Evolutionary conservation across 2,888 invertebrate species (phyloP), one percentile per base, ranked within the genome.

Genomic region (Aspidiotus rigidus): DNA sequence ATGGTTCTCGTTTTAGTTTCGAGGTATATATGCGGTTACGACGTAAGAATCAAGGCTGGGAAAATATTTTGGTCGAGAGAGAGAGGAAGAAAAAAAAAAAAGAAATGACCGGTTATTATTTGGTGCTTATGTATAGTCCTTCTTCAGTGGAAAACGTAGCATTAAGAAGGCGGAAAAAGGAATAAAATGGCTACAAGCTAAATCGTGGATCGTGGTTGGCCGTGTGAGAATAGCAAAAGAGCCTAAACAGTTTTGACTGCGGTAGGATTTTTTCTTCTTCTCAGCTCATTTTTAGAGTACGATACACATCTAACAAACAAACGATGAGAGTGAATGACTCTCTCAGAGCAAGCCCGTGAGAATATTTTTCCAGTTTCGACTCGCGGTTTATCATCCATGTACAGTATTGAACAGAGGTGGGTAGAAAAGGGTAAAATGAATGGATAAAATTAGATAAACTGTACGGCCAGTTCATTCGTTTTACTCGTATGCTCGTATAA

Each of bases 121-220:
- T 17, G 59, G 59, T 59, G 59, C 39, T 10, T 39, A 28, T 16
- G 56, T 41, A 59, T 28, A 53, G 60, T 59, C 49, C 66, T 66
- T 49, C 66, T 66, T 66, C 66, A 66, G 66, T 17, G 66, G 66
- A 66, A 66, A 66, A 66, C 66, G 10, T 66, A 66, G 56, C 66
- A 66, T 66, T 66, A 66, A 66, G 66, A 66, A 66, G 66, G 60
- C 66, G 66, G 66, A 66, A 66, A 66, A 66, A 42, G 59, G 8
- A 66, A 57, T 57, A 60, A 66, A 66, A 66, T 60, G n/a, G 60
- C 66, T 66, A 42, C 57, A 40, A 66, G 66, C 44, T 42, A 57
- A 66, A 66, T 66, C 66, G 66, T 66, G 66, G 66, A 66, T 66
- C 66, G 66, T 66, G 66, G 66, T 66, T 59, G 66, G 66, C 49